A percentile compares a stretch with the other conserved stretches of the same genome.
Evolutionary conservation across 1,140 invertebrate genomes (phyloP).

Genomic region (Drosophila parvula): DNA sequence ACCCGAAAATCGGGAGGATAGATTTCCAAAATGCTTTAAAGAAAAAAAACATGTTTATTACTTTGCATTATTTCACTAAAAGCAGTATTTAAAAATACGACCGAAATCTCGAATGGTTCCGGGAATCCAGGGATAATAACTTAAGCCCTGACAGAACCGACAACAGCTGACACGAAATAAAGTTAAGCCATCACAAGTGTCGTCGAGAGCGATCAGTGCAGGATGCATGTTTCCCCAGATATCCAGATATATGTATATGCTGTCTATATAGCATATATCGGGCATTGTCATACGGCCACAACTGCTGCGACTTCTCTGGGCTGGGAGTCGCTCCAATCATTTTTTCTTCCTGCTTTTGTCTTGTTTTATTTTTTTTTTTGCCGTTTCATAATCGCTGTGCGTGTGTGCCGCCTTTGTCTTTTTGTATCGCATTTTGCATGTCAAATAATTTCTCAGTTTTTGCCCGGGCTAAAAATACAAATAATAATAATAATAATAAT

Average conservation of each 20-base stretch:
- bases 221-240: constrained; percentile 14
- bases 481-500: constrained; percentile 21
- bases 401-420: constrained; percentile 44
- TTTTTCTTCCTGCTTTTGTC: constrained; percentile 23
- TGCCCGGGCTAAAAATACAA: constrained; percentile 61
- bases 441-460: constrained; percentile 66
- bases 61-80: background rate
- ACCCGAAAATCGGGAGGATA: too few species aligned
- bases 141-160: constrained; percentile 16
- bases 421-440: constrained; percentile 58
- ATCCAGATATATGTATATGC: background rate
- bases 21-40: background rate
- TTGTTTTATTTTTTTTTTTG: constrained; percentile 11
- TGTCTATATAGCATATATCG: background rate
- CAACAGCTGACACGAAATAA: constrained; percentile 29
- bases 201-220: background rate
- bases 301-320: constrained; percentile 27
- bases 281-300: constrained; percentile 14
- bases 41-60: background rate
- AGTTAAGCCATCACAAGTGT: constrained; percentile 23
- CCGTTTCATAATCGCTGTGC: constrained; percentile 65
- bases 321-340: constrained; percentile 34
- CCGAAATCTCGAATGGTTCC: background rate
- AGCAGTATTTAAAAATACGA: background rate
- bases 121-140: constrained; percentile 7